Evolutionary conservation across 92 coral and sea anemone genomes (phyloP).

Genomic region (Palythoa caribaeorum): DNA sequence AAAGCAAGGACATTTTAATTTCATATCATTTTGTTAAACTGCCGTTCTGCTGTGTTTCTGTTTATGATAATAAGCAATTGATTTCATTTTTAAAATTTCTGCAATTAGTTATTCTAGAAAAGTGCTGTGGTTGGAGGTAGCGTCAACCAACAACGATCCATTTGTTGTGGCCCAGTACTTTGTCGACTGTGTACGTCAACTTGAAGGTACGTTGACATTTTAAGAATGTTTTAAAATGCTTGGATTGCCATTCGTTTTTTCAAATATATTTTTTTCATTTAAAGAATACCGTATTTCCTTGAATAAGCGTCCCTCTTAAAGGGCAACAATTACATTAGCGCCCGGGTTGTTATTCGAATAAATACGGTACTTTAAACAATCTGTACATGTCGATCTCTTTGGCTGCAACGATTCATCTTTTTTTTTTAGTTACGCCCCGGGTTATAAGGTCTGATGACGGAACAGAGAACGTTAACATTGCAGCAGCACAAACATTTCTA

Average conservation of each 20-base stretch:
- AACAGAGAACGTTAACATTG: slow-evolving; percentile 35
- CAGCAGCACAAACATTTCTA: slow-evolving; percentile 32
- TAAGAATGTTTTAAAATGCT: not conserved
- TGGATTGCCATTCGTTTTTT: not conserved
- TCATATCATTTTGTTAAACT: slow-evolving; percentile 2
- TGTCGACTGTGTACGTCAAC: slow-evolving; percentile 36
- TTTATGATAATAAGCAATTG: slow-evolving; percentile 4
- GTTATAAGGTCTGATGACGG: slow-evolving; percentile 25
- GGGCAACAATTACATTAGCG: not conserved
- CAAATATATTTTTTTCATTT: not conserved
- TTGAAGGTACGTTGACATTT: slow-evolving; percentile 16
- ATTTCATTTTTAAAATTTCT: not conserved
- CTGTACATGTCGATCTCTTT: not conserved
- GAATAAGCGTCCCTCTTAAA: slow-evolving; percentile 11
- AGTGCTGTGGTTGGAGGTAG: slow-evolving; percentile 27
- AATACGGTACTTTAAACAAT: not conserved
- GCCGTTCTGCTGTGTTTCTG: not conserved
- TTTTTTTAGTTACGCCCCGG: slow-evolving; percentile 10
- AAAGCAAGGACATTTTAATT: not conserved
- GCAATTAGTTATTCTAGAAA: slow-evolving; percentile 24
- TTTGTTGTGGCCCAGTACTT: slow-evolving; percentile 28
- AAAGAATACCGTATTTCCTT: slow-evolving; percentile 8
- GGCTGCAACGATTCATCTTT: slow-evolving; percentile 2
- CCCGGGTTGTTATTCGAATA: not conserved
- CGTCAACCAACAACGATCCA: slow-evolving; percentile 32